These are phyloP conservation scores for Bufotes viridis DNA, from an alignment of 2,797 vertebrate species.

Conservation along the genomic window DNA sequence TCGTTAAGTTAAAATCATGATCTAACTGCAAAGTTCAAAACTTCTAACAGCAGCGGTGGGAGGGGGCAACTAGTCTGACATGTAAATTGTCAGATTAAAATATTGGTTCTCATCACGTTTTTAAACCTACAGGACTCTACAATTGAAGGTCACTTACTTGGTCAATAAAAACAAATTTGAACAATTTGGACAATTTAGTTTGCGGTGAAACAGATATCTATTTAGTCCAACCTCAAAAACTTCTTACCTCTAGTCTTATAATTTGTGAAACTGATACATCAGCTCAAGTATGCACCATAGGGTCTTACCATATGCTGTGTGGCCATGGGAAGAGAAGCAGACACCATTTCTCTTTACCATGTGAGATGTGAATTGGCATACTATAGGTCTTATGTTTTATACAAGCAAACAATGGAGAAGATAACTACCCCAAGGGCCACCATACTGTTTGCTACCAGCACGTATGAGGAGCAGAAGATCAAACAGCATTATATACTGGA, in stretches of 20 bases:
- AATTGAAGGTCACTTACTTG: not conserved
- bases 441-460: too few relatives aligned
- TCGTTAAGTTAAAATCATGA: slow-evolving; percentile 48
- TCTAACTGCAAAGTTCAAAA: slow-evolving; percentile 46
- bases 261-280: not conserved
- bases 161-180: not conserved
- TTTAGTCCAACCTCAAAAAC: not conserved
- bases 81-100: slow-evolving; percentile 28
- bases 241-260: not conserved
- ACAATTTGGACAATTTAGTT: not conserved
- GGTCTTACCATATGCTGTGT: too few relatives aligned
- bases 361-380: too few relatives aligned
- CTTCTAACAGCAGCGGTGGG: slow-evolving; percentile 29
- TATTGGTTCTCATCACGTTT: slow-evolving; percentile 15
- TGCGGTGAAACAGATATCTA: not conserved
- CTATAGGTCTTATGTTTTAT: too few relatives aligned
- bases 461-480: too few relatives aligned
- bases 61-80: not conserved
- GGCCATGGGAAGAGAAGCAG: too few relatives aligned
- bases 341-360: too few relatives aligned
- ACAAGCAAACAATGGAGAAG: too few relatives aligned
- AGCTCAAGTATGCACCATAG: not conserved
- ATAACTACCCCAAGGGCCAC: too few relatives aligned
- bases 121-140: slow-evolving; percentile 5
- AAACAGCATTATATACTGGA: too few relatives aligned